Evolutionary conservation across 2,888 invertebrate genomes (phyloP).

Genomic region (Coelopa pilipes): DNA sequence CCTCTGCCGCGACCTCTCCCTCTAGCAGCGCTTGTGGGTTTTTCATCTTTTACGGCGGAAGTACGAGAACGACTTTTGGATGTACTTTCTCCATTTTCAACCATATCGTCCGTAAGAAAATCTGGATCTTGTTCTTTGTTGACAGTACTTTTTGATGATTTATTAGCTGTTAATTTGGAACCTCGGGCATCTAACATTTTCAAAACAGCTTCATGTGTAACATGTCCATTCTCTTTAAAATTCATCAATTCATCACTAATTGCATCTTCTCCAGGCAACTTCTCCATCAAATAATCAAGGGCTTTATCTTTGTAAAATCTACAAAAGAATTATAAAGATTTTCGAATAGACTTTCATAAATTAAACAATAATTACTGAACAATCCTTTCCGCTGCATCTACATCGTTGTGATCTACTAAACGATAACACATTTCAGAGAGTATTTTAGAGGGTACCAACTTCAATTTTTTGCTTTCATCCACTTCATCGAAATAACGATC

Average conservation of each 20-base stretch:
- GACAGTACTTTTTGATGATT: not conserved
- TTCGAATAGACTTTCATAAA: not conserved
- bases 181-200: conserved; percentile 53
- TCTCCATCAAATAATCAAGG: conserved; percentile 68
- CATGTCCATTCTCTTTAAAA: conserved; percentile 63
- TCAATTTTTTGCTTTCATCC: conserved; percentile 70
- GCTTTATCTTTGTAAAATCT: conserved; percentile 70
- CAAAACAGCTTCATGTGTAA: conserved; percentile 54
- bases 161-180: conserved; percentile 20
- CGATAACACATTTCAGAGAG: conserved; percentile 80
- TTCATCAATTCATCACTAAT: conserved; percentile 68
- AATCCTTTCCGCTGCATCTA: conserved; percentile 69
- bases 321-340: not conserved
- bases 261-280: conserved; percentile 67
- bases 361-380: conserved; percentile 64
- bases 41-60: not conserved
- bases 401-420: conserved; percentile 74
- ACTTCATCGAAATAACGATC: conserved; percentile 72
- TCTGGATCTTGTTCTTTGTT: conserved; percentile 12
- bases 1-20: conserved; percentile 48
- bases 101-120: conserved; percentile 35
- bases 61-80: conserved; percentile 1
- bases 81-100: conserved; percentile 18
- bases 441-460: conserved; percentile 79
- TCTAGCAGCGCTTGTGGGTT: conserved; percentile 34